phyloP scores from a whole-genome alignment of 2,113 vertebrate genomes.

The Gila orcuttii region DNA sequence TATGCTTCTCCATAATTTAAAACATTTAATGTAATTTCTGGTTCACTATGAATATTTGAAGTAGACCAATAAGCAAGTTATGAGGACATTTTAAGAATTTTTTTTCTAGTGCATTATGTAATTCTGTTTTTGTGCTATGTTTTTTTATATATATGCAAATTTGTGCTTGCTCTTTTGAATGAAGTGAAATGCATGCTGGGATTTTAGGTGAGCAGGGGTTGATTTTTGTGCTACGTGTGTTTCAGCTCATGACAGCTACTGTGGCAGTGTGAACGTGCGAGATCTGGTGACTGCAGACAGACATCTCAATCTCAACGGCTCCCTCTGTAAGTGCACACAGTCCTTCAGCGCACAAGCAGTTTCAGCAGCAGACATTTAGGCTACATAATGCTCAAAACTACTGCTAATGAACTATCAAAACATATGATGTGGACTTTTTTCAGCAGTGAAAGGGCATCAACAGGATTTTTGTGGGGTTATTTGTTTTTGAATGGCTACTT shows the following conservation, averaged over 20 bases:
- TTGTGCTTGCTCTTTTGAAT: background rate
- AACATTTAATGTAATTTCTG: background rate
- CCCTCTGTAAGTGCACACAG: constrained; percentile 84
- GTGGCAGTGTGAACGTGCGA: constrained; percentile 83
- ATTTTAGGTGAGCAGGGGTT: background rate
- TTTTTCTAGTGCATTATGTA: background rate
- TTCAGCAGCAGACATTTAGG: background rate
- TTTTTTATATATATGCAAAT: constrained; percentile 26
- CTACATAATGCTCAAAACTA: background rate
- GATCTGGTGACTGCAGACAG: constrained; percentile 80
- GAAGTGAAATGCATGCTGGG: background rate
- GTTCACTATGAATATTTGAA: background rate
- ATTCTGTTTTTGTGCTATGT: background rate
- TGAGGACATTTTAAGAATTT: background rate
- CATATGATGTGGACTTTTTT: background rate
- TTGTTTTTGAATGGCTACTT: background rate
- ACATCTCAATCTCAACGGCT: constrained; percentile 78
- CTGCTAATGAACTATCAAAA: background rate
- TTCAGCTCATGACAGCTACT: constrained; percentile 87
- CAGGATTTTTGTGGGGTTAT: background rate
- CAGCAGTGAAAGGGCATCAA: background rate
- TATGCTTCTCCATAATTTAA: background rate
- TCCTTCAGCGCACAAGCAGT: background rate
- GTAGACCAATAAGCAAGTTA: background rate
- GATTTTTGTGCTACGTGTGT: constrained; percentile 56